These are phyloP conservation scores for Nansenia antarctica DNA, from an alignment of 2,113 vertebrate species.

Conservation along the genomic window DNA sequence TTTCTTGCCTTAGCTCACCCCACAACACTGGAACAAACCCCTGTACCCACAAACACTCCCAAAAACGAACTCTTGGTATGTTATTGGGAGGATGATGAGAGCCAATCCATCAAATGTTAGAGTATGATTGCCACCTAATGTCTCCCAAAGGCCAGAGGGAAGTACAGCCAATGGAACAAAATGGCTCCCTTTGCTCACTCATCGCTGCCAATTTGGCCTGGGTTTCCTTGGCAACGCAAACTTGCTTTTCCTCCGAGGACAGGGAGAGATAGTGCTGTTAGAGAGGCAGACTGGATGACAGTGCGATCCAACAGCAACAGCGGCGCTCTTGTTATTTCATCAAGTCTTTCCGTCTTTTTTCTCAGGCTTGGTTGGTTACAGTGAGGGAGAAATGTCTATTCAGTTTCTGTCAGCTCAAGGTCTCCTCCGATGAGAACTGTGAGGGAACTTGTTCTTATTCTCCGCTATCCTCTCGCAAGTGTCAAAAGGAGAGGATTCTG, in stretches of 20 bases:
- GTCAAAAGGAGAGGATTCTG: neutral
- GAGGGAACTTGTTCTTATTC: neutral
- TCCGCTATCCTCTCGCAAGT: neutral
- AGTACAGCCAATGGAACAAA: constrained; percentile 68
- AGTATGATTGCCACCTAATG: constrained; percentile 14
- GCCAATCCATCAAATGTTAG: constrained; percentile 12
- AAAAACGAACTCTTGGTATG: neutral
- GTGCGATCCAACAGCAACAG: constrained; percentile 52
- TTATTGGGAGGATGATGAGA: neutral
- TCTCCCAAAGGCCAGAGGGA: constrained; percentile 31
- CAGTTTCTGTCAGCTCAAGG: constrained; percentile 5
- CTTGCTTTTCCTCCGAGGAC: constrained; percentile 67
- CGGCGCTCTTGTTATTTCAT: constrained; percentile 45
- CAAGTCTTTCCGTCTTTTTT: constrained; percentile 11
- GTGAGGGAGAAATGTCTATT: constrained; percentile 16
- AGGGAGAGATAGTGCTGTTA: constrained; percentile 55
- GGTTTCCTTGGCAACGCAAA: constrained; percentile 77
- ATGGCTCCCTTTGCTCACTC: constrained; percentile 71
- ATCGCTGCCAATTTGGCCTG: constrained; percentile 64
- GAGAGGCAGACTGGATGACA: constrained; percentile 28
- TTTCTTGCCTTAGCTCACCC: neutral
- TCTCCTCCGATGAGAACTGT: neutral
- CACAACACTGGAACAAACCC: too few relatives aligned
- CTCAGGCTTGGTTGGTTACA: constrained; percentile 29
- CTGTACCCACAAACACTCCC: neutral